Evolutionary conservation across 2,888 invertebrate genomes (phyloP), one percentile per base, ranked within the genome.

Genomic region (Orchesella flavescens): DNA sequence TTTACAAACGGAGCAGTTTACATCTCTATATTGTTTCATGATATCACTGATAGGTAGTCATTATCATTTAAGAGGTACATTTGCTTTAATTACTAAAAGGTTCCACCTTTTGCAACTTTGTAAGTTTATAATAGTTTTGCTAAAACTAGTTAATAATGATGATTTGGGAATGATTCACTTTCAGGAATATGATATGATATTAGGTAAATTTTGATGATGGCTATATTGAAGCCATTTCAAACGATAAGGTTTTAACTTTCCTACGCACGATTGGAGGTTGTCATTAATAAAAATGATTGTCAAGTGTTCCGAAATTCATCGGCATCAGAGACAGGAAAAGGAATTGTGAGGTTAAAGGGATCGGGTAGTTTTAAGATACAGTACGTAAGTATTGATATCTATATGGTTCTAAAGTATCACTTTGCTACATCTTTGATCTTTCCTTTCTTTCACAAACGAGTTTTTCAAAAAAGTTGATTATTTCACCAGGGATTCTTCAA

Each of bases 251-350:
- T 13, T 34, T 7, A 34, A 34, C 19, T 65, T n/a, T 49, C 65
- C 65, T 65, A 65, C 1, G n/a, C 19, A 65, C 49, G 49, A 43
- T 43, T 66, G 66, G 66, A 66, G 43, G 44, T n/a, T 15, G 21
- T 65, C 10, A n/a, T 49, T 49, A 21, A 3, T 23, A 59, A 5
- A 68, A 12, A 43, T 44, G 23, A 66, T 12, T 66, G 34, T 43
- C 34, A 83, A 85, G 85, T 85, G 85, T 85, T 85, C 85, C 85
- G 84, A 85, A 85, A 85, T 85, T 85, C 85, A 85, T 84, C 84
- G 71, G 72, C 68, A 68, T 68, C 68, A 49, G 17, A 63, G 72
- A 83, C 59, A 83, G 63, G 68, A 55, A 75, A 82, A 81, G 77
- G 57, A 69, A n/a, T 49, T 12, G 34, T 55, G 44, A 65, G 65